Evolutionary conservation across 2,113 vertebrate genomes (phyloP), one percentile per base, ranked within the genome.

Genomic region (Hippolais icterina): DNA sequence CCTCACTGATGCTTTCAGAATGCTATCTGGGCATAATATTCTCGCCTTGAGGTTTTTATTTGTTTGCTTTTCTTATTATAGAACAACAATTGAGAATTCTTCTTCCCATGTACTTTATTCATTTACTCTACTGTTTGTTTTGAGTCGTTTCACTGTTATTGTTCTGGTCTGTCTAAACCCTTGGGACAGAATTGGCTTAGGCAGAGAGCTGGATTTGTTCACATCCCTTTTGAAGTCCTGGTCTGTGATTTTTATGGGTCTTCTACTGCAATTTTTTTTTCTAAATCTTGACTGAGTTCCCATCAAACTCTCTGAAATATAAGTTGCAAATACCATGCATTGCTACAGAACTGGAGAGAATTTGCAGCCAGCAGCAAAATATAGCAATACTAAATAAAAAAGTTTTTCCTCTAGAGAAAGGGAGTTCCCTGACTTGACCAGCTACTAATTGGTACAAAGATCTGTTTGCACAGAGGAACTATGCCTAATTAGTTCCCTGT

Each of bases 381-480:
- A 74, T 85, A 80, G 22, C 15, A 80, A 19, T 50, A 46, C 54
- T 75, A 22, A 85, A 93, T 87, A 71, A 90, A 63, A 59, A 69
- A 7, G 12, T 37, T 85, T 87, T 79, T 42, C 46, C 59, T 15
- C 66, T 64, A 41, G 89, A 93, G 87, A 93, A 92, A 82, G 92
- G 77, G 90, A 93, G 91, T 93, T 94, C 59, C 79, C 65, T 85
- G 74, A 69, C 80, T 93, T 90, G 89, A 90, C 89, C 88, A 92
- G 71, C 52, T 93, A 52, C 74, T 96, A 96, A 93, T 91, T 95
- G 89, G 72, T 92, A 31, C 46, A 82, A 87, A 89, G 93, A 74
- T 79, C 91, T 96, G 65, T 94, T 96, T 96, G 60, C 91, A 79
- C 82, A 82, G 53, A 95, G 83, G 94, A 95, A 25, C 35, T 94